phyloP scores from a whole-genome alignment of 2,113 vertebrate species.

The Sebastes fasciatus region DNA sequence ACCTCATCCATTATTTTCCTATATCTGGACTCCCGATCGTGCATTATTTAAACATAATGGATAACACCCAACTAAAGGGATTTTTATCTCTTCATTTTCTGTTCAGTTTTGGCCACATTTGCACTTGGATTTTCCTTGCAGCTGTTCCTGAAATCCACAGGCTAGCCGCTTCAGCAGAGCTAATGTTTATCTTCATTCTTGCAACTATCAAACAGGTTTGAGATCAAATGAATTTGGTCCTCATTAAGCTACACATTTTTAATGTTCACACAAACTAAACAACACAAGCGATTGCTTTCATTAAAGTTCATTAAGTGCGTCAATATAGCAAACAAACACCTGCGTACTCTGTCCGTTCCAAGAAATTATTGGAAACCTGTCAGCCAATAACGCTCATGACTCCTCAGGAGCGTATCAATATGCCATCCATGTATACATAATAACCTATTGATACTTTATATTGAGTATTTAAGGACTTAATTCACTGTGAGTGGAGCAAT shows the following conservation, averaged over 20 bases:
- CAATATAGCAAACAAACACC: not conserved
- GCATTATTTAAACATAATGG: not conserved
- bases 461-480: not conserved
- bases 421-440: not conserved
- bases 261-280: not conserved
- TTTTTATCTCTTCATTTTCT: not conserved
- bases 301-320: not conserved
- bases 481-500: not conserved
- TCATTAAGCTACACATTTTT: not conserved
- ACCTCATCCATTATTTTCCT: not conserved
- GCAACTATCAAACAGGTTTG: too few relatives aligned
- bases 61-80: not conserved
- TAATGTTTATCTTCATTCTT: too few relatives aligned
- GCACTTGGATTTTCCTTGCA: not conserved
- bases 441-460: not conserved
- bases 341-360: not conserved
- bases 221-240: not conserved
- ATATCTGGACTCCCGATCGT: not conserved
- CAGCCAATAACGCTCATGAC: not conserved
- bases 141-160: not conserved
- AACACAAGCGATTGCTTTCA: not conserved
- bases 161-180: not conserved
- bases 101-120: not conserved
- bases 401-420: not conserved
- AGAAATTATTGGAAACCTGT: not conserved